Evolutionary conservation across 2,113 vertebrate genomes (phyloP).

Genomic region (Pagrus major): DNA sequence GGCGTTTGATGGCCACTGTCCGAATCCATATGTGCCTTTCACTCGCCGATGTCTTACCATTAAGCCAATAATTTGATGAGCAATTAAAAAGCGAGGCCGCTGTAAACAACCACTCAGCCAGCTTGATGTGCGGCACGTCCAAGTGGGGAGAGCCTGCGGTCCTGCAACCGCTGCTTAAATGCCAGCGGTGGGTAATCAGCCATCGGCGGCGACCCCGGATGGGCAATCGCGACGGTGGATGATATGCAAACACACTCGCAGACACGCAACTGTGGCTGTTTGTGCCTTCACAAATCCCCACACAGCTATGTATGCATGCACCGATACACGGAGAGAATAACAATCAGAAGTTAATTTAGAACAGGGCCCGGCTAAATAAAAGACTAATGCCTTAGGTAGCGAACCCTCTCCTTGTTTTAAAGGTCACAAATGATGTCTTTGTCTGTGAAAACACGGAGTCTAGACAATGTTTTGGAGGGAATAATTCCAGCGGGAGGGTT

Average conservation of each 20-base stretch:
- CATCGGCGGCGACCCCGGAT: conserved; percentile 32
- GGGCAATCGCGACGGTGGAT: conserved; percentile 26
- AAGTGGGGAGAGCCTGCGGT: conserved; percentile 28
- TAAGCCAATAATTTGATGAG: conserved; percentile 71
- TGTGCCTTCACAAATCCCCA: conserved; percentile 2
- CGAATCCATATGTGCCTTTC: conserved; percentile 72
- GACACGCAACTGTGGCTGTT: conserved; percentile 6
- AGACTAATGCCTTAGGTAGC: conserved; percentile 50
- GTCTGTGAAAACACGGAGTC: conserved; percentile 56
- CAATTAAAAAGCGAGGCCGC: conserved; percentile 63
- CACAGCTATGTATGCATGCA: not conserved
- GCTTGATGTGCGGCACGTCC: conserved; percentile 51
- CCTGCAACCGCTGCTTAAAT: conserved; percentile 45
- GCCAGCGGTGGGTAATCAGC: conserved; percentile 63
- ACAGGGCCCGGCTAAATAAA: conserved; percentile 48
- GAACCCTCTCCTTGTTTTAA: conserved; percentile 62
- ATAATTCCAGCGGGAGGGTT: conserved; percentile 32
- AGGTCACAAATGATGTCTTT: conserved; percentile 72
- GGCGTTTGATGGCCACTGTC: conserved; percentile 65
- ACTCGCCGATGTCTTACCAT: conserved; percentile 62
- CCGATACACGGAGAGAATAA: conserved; percentile 19
- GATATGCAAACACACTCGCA: conserved; percentile 13
- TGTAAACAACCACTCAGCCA: conserved; percentile 57
- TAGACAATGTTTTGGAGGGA: conserved; percentile 51
- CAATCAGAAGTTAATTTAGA: conserved; percentile 58